Percentiles rank a stretch among this genome's conserved stretches.
Evolutionary conservation across 2,113 vertebrate species (phyloP).

Genomic region (Corapipo altera): DNA sequence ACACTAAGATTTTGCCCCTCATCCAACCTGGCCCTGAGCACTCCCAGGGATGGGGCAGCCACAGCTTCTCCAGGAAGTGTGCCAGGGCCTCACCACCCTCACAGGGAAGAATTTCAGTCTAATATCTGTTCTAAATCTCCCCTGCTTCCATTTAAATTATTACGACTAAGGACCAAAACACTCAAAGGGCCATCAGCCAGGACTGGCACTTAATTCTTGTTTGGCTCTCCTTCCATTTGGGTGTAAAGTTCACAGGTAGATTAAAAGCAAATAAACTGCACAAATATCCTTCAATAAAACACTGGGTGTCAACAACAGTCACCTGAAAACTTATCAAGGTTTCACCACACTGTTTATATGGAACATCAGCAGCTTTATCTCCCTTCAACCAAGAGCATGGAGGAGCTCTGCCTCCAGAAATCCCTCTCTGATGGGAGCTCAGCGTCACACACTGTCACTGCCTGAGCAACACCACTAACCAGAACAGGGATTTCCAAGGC

Average conservation of each 20-base stretch:
- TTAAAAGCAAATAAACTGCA: background rate
- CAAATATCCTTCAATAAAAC: background rate
- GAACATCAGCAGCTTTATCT: background rate
- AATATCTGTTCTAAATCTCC: no score
- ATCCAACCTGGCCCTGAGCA: background rate
- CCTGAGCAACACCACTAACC: background rate
- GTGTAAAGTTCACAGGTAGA: background rate
- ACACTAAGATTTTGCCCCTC: background rate
- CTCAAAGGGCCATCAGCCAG: background rate
- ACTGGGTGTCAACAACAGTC: background rate
- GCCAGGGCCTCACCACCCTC: background rate
- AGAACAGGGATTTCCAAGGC: fast-evolving
- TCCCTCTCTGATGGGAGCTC: fast-evolving
- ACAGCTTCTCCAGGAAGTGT: background rate
- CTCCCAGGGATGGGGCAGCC: background rate
- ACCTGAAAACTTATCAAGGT: fast-evolving
- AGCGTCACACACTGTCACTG: fast-evolving
- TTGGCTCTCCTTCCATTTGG: background rate
- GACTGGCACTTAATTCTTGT: background rate
- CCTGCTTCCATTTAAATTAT: background rate
- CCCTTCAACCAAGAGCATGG: background rate
- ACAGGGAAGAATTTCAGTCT: background rate
- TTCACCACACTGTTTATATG: fast-evolving
- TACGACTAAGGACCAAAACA: background rate
- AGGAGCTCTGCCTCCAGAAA: background rate